Evolutionary conservation across 2,888 invertebrate species (phyloP).

Genomic region (Cataglyphis livida): DNA sequence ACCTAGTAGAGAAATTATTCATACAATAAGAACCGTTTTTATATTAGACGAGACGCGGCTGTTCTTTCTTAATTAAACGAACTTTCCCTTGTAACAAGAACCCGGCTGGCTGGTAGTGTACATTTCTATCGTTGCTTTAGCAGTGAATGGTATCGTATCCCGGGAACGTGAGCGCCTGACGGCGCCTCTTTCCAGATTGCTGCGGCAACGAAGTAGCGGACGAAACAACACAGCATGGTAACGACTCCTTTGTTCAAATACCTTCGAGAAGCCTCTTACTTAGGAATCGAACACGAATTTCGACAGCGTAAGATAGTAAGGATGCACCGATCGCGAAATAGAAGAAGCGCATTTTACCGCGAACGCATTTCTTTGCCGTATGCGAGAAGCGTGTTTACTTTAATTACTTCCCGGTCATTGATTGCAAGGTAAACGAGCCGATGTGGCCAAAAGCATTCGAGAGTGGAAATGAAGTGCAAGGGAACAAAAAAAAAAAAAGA

Average conservation of each 20-base stretch:
- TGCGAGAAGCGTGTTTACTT: conserved; percentile 58
- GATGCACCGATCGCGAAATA: conserved; percentile 51
- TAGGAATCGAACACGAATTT: conserved; percentile 45
- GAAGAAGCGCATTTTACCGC: conserved; percentile 46
- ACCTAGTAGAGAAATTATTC: conserved; percentile 35
- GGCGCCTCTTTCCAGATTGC: conserved; percentile 52
- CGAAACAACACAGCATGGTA: conserved; percentile 50
- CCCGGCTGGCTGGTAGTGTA: conserved; percentile 25
- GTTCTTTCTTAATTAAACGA: conserved; percentile 49
- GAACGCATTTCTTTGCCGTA: conserved; percentile 54
- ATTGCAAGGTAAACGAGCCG: conserved; percentile 59
- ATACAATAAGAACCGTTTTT: conserved; percentile 36
- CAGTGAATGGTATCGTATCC: conserved; percentile 31
- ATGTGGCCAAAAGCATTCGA: conserved; percentile 58
- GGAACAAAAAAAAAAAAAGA: conserved; percentile 35
- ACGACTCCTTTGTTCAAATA: conserved; percentile 53
- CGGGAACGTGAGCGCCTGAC: conserved; percentile 28
- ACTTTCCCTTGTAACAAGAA: conserved; percentile 31
- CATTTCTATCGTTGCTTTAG: conserved; percentile 30
- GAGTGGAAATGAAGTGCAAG: conserved; percentile 26
- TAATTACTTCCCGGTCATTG: conserved; percentile 70
- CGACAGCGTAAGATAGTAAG: conserved; percentile 14
- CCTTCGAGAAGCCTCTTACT: conserved; percentile 53
- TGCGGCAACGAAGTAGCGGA: conserved; percentile 40
- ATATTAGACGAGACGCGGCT: conserved; percentile 19